phyloP scores from a whole-genome alignment of 2,113 vertebrate genomes.

The Ahaetulla prasina region DNA sequence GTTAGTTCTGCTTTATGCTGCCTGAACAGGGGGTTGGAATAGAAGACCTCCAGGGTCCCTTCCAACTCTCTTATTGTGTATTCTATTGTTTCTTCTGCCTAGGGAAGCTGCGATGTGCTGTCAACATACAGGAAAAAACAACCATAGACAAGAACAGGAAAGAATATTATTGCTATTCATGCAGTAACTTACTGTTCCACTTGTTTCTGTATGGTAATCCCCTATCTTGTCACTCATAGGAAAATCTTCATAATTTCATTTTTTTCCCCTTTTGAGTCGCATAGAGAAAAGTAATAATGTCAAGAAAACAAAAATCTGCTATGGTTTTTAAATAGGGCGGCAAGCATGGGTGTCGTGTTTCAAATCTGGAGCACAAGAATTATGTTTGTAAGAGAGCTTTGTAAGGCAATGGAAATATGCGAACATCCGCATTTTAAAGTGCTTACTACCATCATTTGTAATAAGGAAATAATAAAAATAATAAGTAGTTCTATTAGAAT shows the following conservation, averaged over 20 bases:
- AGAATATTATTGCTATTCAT: constrained; percentile 24
- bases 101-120: constrained; percentile 36
- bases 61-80: background rate
- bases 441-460: background rate
- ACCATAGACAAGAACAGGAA: constrained; percentile 10
- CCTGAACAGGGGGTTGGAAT: background rate
- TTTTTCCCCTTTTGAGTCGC: constrained; percentile 16
- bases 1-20: background rate
- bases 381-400: constrained; percentile 27
- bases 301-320: constrained; percentile 11
- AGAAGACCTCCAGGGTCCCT: background rate
- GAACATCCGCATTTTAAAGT: background rate
- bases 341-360: constrained; percentile 4
- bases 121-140: constrained; percentile 48
- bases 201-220: constrained; percentile 33
- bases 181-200: constrained; percentile 35
- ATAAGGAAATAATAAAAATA: background rate
- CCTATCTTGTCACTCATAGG: constrained; percentile 18
- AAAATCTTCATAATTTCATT: constrained; percentile 39
- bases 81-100: constrained; percentile 24
- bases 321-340: background rate
- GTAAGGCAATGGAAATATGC: background rate
- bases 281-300: constrained; percentile 22
- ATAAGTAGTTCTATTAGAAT: background rate
- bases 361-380: background rate